Conservation (phyloP, 2,888 invertebrate species). For the Craniophora ligustri region DNA sequence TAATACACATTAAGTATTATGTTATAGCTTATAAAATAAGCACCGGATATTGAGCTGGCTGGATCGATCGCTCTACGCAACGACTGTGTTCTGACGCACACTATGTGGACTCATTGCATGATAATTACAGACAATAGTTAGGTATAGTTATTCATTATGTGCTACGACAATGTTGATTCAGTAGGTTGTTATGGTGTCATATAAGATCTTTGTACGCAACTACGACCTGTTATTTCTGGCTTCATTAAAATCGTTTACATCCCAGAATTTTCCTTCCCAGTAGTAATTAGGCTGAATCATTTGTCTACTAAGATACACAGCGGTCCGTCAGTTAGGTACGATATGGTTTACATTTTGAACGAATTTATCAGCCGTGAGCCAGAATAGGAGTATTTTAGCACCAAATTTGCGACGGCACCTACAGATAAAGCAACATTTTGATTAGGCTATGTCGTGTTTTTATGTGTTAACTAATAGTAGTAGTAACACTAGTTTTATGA, state of each 20-base stretch:
- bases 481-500: neutral
- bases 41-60: conserved; percentile 70
- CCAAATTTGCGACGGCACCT: too few species aligned
- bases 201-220: conserved; percentile 14
- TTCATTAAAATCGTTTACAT: conserved; percentile 7
- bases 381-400: too few species aligned
- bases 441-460: too few species aligned
- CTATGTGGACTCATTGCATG: conserved; percentile 48
- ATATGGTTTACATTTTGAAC: neutral
- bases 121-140: conserved; percentile 40
- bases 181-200: conserved; percentile 23
- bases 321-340: neutral
- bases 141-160: conserved; percentile 34
- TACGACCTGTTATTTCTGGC: neutral
- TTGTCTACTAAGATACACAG: neutral
- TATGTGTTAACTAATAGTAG: too few species aligned
- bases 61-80: conserved; percentile 53
- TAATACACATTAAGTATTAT: conserved; percentile 68
- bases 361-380: too few species aligned
- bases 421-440: too few species aligned
- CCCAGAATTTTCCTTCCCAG: neutral
- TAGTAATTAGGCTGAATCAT: too few species aligned
- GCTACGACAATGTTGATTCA: conserved; percentile 32
- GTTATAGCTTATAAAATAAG: conserved; percentile 59
- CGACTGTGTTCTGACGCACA: conserved; percentile 55